Evolutionary conservation across 2,888 invertebrate genomes (phyloP).

Genomic region (Branchinecta sandiegonensis): DNA sequence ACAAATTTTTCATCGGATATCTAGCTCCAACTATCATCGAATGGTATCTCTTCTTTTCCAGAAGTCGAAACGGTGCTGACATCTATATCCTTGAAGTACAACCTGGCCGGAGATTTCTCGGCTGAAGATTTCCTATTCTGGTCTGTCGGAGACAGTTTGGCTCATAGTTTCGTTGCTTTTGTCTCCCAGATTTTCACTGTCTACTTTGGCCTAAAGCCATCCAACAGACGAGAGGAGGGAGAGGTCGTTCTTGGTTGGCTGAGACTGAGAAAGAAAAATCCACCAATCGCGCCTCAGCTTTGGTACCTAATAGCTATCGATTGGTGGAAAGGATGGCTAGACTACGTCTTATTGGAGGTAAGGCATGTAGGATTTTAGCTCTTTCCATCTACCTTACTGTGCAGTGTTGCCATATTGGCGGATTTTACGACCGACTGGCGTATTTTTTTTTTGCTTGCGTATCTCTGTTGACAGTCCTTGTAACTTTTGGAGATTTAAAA

Average conservation of each 20-base stretch:
- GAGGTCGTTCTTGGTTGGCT: constrained; percentile 72
- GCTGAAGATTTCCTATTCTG: constrained; percentile 77
- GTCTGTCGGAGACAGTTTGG: constrained; percentile 54
- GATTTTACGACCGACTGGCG: too few relatives aligned
- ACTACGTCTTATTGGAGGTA: constrained; percentile 42
- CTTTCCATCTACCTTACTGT: neutral
- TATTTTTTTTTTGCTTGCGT: too few relatives aligned
- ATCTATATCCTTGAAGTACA: constrained; percentile 5
- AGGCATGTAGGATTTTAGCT: neutral
- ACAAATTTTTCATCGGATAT: too few relatives aligned
- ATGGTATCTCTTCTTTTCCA: too few relatives aligned
- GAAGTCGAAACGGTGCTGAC: neutral
- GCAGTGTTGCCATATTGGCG: too few relatives aligned
- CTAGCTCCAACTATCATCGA: too few relatives aligned
- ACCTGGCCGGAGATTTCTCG: constrained; percentile 37
- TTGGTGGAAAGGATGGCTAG: constrained; percentile 73
- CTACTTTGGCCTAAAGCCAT: constrained; percentile 64
- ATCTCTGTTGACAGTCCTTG: too few relatives aligned
- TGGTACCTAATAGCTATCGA: constrained; percentile 73
- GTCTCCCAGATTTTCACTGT: constrained; percentile 59
- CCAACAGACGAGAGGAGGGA: constrained; percentile 62
- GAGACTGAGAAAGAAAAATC: constrained; percentile 56
- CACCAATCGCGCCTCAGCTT: constrained; percentile 64
- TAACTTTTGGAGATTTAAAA: too few relatives aligned
- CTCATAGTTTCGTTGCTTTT: constrained; percentile 48